Percentiles rank a stretch among this genome's conserved stretches.
Conservation (phyloP, 1,140 invertebrate genomes). For the Euborellia annulipes region DNA sequence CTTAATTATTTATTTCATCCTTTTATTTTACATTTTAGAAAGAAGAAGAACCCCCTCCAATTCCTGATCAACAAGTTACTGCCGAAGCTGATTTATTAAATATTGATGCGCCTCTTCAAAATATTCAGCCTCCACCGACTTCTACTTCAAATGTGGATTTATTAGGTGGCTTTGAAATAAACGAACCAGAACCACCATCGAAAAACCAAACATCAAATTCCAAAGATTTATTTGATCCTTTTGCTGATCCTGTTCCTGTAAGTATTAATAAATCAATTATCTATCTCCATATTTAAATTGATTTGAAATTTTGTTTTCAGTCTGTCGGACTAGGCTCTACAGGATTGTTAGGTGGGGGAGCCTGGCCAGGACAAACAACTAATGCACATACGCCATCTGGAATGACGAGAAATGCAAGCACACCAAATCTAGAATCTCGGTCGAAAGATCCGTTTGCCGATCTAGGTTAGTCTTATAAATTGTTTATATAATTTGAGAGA, state of each 20-base stretch:
- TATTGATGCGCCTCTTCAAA: too few relatives aligned
- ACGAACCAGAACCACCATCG: too few relatives aligned
- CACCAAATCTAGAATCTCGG: conserved; percentile 36
- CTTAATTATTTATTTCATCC: too few relatives aligned
- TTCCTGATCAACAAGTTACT: conserved; percentile 9
- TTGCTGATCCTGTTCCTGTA: too few relatives aligned
- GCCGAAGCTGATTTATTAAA: conserved; percentile 1
- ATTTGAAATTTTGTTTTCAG: conserved; percentile 12
- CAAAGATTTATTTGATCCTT: too few relatives aligned
- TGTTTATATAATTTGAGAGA: not conserved
- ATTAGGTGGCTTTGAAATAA: too few relatives aligned
- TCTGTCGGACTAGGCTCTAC: conserved; percentile 15
- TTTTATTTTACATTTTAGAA: too few relatives aligned
- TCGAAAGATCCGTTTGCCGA: conserved; percentile 38
- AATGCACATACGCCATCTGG: conserved; percentile 19
- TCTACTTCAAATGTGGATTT: conserved; percentile 3
- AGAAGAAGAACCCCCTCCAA: conserved; percentile 7
- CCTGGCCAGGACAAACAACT: conserved; percentile 10
- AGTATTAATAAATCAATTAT: too few relatives aligned
- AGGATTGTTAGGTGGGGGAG: conserved; percentile 23
- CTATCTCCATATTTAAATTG: too few relatives aligned
- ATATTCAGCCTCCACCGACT: conserved; percentile 8
- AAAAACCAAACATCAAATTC: too few relatives aligned
- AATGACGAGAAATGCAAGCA: conserved; percentile 39
- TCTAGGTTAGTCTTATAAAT: conserved; percentile 20